These are phyloP conservation scores for Diorhabda sublineata DNA, from an alignment of 1,140 invertebrate genomes.

Conservation along the genomic window DNA sequence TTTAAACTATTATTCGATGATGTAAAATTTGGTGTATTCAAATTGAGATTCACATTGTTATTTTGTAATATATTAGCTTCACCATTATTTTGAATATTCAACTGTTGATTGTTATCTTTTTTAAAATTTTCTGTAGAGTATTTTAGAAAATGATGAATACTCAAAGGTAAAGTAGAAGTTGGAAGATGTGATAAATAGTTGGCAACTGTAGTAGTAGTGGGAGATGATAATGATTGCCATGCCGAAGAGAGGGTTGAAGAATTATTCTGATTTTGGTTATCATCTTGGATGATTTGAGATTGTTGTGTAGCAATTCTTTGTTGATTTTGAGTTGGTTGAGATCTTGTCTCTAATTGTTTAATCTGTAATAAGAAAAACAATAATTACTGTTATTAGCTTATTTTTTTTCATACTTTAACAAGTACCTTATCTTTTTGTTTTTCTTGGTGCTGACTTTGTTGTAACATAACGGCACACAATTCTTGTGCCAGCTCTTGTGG, in stretches of 20 bases:
- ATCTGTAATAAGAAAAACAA: not conserved
- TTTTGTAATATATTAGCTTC: conserved; percentile 35
- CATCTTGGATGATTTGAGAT: conserved; percentile 33
- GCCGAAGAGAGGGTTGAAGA: conserved; percentile 34
- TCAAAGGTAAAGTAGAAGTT: conserved; percentile 69
- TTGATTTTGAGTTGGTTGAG: conserved; percentile 17
- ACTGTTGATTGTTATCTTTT: conserved; percentile 52
- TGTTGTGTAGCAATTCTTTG: conserved; percentile 21
- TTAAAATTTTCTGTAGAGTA: conserved; percentile 76
- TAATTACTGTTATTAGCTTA: not conserved
- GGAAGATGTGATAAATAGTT: conserved; percentile 75
- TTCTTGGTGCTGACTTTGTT: conserved; percentile 30
- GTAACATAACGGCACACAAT: conserved; percentile 41
- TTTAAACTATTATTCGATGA: conserved; percentile 17
- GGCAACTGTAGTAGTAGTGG: conserved; percentile 71
- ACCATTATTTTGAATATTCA: conserved; percentile 44
- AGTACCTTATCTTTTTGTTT: conserved; percentile 18
- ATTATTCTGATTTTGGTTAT: conserved; percentile 18
- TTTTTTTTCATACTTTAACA: not conserved
- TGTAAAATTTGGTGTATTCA: conserved; percentile 5
- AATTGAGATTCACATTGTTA: conserved; percentile 16
- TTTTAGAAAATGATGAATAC: conserved; percentile 78
- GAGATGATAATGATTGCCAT: conserved; percentile 73
- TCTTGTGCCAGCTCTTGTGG: conserved; percentile 43
- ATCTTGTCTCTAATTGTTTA: conserved; percentile 2